Conservation (phyloP, 2,888 invertebrate genomes). For the Campoplex capitator region DNA sequence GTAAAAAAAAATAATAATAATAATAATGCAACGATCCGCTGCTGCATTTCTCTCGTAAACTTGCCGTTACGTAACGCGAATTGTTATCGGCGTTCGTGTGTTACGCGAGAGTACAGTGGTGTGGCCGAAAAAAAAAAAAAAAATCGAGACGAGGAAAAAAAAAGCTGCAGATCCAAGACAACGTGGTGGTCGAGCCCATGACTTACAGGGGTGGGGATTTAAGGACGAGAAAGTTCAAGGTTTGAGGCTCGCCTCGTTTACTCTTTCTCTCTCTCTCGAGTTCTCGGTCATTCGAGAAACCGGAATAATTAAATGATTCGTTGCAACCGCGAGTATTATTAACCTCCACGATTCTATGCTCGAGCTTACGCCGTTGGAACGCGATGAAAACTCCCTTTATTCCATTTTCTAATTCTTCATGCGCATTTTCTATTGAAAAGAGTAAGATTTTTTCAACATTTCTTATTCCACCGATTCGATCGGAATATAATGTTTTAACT, state of each 20-base stretch:
- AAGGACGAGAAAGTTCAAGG: slow-evolving; percentile 63
- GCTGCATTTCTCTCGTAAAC: slow-evolving; percentile 11
- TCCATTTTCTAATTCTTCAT: neutral
- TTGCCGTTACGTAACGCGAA: slow-evolving; percentile 28
- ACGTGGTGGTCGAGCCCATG: slow-evolving; percentile 5
- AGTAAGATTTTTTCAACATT: neutral
- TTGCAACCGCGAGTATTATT: slow-evolving; percentile 36
- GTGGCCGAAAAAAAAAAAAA: slow-evolving; percentile 16
- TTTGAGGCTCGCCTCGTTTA: slow-evolving; percentile 39
- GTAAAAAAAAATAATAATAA: neutral
- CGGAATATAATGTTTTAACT: too few relatives aligned
- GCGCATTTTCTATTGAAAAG: neutral
- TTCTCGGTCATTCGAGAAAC: slow-evolving; percentile 63
- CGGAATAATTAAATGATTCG: slow-evolving; percentile 51
- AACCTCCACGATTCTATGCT: neutral
- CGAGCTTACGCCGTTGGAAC: neutral
- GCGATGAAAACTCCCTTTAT: neutral
- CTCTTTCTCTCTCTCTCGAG: slow-evolving; percentile 22
- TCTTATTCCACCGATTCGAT: too few relatives aligned
- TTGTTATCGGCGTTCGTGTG: slow-evolving; percentile 24
- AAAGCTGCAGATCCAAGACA: slow-evolving; percentile 26
- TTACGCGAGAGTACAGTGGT: slow-evolving; percentile 12
- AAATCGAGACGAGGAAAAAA: neutral
- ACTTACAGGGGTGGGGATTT: slow-evolving; percentile 12
- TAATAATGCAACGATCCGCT: neutral